These are phyloP conservation scores for Drosophila mercatorum DNA, from an alignment of 2,888 invertebrate species.

Conservation along the genomic window DNA sequence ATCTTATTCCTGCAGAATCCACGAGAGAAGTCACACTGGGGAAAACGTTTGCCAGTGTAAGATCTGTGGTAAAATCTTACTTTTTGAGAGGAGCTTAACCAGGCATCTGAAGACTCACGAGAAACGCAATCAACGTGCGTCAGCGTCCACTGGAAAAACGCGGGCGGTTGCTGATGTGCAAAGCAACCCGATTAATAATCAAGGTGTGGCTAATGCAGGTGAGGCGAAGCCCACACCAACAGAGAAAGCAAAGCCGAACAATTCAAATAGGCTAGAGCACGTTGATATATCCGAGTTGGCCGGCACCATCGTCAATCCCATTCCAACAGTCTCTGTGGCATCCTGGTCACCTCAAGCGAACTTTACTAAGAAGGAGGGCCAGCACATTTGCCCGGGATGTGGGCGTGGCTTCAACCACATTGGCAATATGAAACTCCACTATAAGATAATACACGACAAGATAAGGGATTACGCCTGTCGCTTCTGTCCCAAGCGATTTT, in stretches of 20 bases:
- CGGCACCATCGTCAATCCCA: conserved; percentile 80
- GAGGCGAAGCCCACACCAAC: conserved; percentile 5
- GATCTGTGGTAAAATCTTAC: conserved; percentile 79
- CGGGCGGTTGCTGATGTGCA: not conserved
- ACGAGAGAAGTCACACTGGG: conserved; percentile 80
- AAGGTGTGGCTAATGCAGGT: not conserved
- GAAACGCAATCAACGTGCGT: conserved; percentile 63
- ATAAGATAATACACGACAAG: conserved; percentile 82
- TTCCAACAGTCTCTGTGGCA: conserved; percentile 78
- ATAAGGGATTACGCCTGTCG: conserved; percentile 82
- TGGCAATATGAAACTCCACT: conserved; percentile 81
- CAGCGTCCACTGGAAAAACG: conserved; percentile 32
- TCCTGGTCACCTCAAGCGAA: conserved; percentile 82
- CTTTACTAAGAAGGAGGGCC: conserved; percentile 82
- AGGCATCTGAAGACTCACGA: conserved; percentile 81
- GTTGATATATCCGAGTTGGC: conserved; percentile 81
- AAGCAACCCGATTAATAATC: not conserved
- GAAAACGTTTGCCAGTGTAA: conserved; percentile 81
- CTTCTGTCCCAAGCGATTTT: conserved; percentile 82
- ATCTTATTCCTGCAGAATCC: conserved; percentile 78
- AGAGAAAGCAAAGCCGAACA: conserved; percentile 60
- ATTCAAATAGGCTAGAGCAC: conserved; percentile 75
- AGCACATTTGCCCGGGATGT: conserved; percentile 82
- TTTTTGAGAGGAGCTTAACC: conserved; percentile 78
- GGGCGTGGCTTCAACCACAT: conserved; percentile 81